These are phyloP conservation scores for Archips xylosteana DNA, from an alignment of 2,888 invertebrate genomes.

Conservation along the genomic window DNA sequence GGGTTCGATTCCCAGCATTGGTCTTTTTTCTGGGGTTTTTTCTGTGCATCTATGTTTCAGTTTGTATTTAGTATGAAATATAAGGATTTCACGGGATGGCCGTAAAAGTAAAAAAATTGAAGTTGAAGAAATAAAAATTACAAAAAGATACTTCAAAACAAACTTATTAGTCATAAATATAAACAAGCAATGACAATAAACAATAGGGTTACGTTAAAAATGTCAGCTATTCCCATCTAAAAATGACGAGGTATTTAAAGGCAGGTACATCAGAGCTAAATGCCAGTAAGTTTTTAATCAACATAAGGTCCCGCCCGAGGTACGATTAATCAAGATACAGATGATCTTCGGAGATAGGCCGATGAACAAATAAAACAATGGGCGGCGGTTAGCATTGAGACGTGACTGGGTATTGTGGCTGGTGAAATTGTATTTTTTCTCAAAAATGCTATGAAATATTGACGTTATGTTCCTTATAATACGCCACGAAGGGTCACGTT, in stretches of 20 bases:
- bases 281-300: conserved; percentile 37
- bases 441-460: too few species aligned
- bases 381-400: conserved; percentile 34
- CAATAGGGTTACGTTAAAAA: conserved; percentile 2
- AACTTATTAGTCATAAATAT: not conserved
- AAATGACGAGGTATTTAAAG: conserved; percentile 1
- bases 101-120: too few species aligned
- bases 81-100: too few species aligned
- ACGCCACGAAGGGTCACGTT: too few species aligned
- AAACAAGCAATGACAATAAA: not conserved
- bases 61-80: too few species aligned
- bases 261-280: conserved; percentile 28
- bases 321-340: conserved; percentile 38
- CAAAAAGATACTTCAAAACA: too few species aligned
- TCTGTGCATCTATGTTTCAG: too few species aligned
- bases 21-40: too few species aligned
- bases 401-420: conserved; percentile 32
- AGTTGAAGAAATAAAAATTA: too few species aligned
- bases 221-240: not conserved
- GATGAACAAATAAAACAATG: conserved; percentile 40
- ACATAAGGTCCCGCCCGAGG: conserved; percentile 34
- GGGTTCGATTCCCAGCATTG: too few species aligned
- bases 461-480: too few species aligned
- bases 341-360: conserved; percentile 37
- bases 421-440: conserved; percentile 17